phyloP scores from a whole-genome alignment of 2,797 vertebrate species.

The Sebastes alutus region DNA sequence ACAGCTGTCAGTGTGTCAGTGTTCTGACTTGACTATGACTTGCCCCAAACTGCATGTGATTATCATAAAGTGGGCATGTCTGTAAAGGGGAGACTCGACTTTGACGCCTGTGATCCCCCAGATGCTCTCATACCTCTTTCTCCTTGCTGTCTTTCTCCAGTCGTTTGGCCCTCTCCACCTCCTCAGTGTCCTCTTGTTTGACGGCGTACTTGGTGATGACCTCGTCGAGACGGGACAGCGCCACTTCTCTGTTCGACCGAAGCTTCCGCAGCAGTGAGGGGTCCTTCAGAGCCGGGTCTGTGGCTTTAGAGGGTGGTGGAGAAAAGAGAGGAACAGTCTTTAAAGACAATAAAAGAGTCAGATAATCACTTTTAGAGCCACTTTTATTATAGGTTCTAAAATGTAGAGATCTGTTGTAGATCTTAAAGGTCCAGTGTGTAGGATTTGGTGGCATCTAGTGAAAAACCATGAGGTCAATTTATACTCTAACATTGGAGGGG shows the following conservation, averaged over 20 bases:
- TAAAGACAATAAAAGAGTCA: background rate
- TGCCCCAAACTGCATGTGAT: no score
- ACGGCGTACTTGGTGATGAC: conserved; percentile 86
- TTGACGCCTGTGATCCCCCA: background rate
- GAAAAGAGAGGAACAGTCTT: background rate
- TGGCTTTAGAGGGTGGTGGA: conserved; percentile 54
- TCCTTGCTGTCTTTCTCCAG: conserved; percentile 60
- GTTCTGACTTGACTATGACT: no score
- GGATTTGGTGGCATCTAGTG: background rate
- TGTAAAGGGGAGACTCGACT: no score
- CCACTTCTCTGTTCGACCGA: conserved; percentile 83
- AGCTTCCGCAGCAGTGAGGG: conserved; percentile 76
- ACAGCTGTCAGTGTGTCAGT: no score
- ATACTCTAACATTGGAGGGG: no score
- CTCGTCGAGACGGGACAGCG: conserved; percentile 82
- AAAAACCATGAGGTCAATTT: no score
- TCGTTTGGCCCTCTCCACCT: conserved; percentile 77
- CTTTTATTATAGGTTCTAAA: background rate
- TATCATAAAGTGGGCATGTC: no score
- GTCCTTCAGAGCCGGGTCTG: conserved; percentile 87
- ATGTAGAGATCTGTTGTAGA: background rate
- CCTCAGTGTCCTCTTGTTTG: conserved; percentile 86
- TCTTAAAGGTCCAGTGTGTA: background rate
- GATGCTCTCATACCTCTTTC: conserved; percentile 61
- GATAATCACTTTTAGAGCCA: background rate